Evolutionary conservation across 2,113 vertebrate genomes (phyloP).

Genomic region (Arothron firmamentum): DNA sequence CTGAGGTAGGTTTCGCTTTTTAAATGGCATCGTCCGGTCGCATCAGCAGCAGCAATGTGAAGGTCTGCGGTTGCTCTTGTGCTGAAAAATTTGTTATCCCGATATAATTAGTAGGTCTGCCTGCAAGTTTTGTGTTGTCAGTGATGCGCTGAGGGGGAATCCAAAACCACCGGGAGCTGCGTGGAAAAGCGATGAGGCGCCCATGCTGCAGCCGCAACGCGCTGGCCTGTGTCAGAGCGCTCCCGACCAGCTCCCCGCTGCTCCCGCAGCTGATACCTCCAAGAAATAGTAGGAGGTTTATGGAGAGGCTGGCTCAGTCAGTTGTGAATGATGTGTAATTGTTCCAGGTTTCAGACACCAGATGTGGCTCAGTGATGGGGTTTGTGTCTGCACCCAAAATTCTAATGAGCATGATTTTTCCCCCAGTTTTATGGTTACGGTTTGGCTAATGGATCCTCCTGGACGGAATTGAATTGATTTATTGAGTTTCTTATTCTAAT

Average conservation of each 20-base stretch:
- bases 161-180: slow-evolving; percentile 28
- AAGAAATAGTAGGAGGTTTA: slow-evolving; percentile 33
- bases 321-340: slow-evolving; percentile 54
- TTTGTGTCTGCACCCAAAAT: slow-evolving; percentile 24
- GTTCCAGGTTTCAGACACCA: slow-evolving; percentile 41
- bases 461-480: slow-evolving; percentile 10
- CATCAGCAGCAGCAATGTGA: not conserved
- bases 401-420: slow-evolving; percentile 33
- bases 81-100: not conserved
- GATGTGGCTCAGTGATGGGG: slow-evolving; percentile 51
- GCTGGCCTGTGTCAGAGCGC: slow-evolving; percentile 51
- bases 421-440: slow-evolving; percentile 11
- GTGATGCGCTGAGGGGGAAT: slow-evolving; percentile 27
- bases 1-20: slow-evolving; percentile 55
- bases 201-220: slow-evolving; percentile 38
- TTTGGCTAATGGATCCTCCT: slow-evolving; percentile 24
- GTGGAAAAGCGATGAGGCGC: not conserved
- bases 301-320: slow-evolving; percentile 44
- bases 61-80: not conserved
- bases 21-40: not conserved
- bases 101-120: not conserved
- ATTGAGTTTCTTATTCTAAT: not conserved
- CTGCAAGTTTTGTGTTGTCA: slow-evolving; percentile 10
- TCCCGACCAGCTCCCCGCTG: slow-evolving; percentile 9
- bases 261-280: slow-evolving; percentile 59